Evolutionary conservation across 2,888 invertebrate genomes (phyloP).

Genomic region (Anoncus sp.): DNA sequence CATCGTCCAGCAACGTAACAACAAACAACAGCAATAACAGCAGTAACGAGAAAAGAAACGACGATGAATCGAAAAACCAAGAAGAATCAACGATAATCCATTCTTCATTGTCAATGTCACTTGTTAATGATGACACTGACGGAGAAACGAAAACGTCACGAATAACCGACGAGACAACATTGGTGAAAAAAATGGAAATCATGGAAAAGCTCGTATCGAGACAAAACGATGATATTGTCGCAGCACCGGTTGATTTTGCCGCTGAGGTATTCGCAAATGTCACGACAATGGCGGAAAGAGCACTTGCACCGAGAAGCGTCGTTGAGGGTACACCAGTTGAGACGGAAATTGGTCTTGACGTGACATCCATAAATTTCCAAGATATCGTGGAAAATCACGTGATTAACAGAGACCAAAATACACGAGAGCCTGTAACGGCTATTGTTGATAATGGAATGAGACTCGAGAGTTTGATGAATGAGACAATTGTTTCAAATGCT

Average conservation of each 20-base stretch:
- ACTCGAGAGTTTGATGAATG: constrained; percentile 10
- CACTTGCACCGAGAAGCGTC: constrained; percentile 46
- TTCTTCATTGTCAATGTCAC: not conserved
- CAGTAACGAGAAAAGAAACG: constrained; percentile 10
- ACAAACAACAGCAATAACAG: too few species aligned
- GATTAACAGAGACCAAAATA: not conserved
- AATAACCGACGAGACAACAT: not conserved
- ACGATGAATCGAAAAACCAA: not conserved
- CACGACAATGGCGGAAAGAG: constrained; percentile 53
- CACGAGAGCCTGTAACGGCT: constrained; percentile 12
- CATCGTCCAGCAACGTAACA: constrained; percentile 34
- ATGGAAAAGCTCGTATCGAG: constrained; percentile 30
- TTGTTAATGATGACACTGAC: not conserved
- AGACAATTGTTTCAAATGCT: constrained; percentile 47
- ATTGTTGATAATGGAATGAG: not conserved
- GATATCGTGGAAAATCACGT: constrained; percentile 57
- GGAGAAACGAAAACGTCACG: constrained; percentile 20
- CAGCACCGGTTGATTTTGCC: constrained; percentile 61
- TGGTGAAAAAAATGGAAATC: not conserved
- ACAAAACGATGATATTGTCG: constrained; percentile 41
- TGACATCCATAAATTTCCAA: constrained; percentile 55
- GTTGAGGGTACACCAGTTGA: constrained; percentile 59
- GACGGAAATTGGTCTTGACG: constrained; percentile 65
- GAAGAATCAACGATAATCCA: constrained; percentile 11
- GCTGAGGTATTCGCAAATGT: constrained; percentile 65